Conservation (phyloP, 35 echinoderm and acorn worm species). For the Hemicentrotus pulcherrimus region DNA sequence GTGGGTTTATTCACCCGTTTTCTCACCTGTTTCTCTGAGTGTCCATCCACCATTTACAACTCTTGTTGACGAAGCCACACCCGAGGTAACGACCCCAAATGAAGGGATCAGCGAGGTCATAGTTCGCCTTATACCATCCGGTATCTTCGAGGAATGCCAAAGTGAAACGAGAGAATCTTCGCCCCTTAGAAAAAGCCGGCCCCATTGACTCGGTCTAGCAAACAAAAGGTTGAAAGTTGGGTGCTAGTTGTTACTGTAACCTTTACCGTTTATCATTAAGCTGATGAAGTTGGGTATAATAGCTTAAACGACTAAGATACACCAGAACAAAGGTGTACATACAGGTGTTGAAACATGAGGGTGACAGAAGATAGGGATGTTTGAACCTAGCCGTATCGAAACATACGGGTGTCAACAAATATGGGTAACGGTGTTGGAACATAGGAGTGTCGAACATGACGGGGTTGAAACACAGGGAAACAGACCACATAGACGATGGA, state of each 20-base stretch:
- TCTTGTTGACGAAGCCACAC: conserved; percentile 67
- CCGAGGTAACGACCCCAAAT: conserved; percentile 64
- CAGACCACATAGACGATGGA: too few relatives aligned
- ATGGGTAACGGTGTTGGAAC: too few relatives aligned
- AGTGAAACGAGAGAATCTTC: conserved; percentile 65
- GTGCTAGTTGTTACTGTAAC: background rate
- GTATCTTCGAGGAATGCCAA: conserved; percentile 72
- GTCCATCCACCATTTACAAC: conserved; percentile 81
- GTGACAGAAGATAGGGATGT: background rate
- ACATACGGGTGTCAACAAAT: too few relatives aligned
- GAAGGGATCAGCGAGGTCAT: conserved; percentile 59
- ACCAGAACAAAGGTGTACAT: background rate
- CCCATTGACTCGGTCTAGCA: conserved; percentile 73
- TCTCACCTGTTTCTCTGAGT: conserved; percentile 13
- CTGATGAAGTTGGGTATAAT: background rate
- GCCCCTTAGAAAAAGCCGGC: conserved; percentile 31
- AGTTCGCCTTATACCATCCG: conserved; percentile 72
- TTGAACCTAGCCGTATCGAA: too few relatives aligned
- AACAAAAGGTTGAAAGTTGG: background rate
- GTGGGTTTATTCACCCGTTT: background rate
- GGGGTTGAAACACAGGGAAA: too few relatives aligned
- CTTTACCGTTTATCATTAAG: background rate
- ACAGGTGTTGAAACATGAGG: background rate
- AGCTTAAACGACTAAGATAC: background rate
- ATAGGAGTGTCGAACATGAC: too few relatives aligned